These are phyloP conservation scores for Rutpela maculata DNA, from an alignment of 2,888 invertebrate genomes.

Conservation along the genomic window DNA sequence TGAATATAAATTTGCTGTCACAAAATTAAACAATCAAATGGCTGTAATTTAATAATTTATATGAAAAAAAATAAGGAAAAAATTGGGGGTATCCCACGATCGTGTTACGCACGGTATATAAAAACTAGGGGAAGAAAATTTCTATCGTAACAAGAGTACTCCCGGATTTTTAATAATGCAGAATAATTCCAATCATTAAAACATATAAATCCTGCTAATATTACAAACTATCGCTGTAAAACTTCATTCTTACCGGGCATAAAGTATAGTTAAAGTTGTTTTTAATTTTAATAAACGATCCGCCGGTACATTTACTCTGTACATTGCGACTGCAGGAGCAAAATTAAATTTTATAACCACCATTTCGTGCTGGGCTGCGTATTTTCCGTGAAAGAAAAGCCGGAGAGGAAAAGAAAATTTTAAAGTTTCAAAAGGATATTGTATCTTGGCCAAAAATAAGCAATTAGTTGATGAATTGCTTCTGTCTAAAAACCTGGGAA, in stretches of 20 bases:
- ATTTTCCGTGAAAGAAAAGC: background rate
- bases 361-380: background rate
- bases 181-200: too few relatives aligned
- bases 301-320: background rate
- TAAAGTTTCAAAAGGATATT: slow-evolving; percentile 21
- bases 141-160: too few relatives aligned
- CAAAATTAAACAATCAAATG: too few relatives aligned
- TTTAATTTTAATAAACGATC: slow-evolving; percentile 20
- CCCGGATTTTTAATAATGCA: too few relatives aligned
- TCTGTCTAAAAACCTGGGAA: slow-evolving; percentile 10
- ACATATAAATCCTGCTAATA: background rate
- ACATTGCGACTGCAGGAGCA: background rate
- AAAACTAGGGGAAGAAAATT: too few relatives aligned
- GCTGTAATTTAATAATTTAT: too few relatives aligned
- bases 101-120: too few relatives aligned
- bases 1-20: too few relatives aligned
- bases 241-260: background rate
- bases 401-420: background rate
- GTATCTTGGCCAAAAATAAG: slow-evolving; percentile 34
- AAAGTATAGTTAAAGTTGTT: slow-evolving; percentile 3
- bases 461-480: slow-evolving; percentile 38
- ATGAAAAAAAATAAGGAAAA: too few relatives aligned
- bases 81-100: too few relatives aligned
- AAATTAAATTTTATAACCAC: slow-evolving; percentile 36
- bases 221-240: background rate